Conservation (phyloP, 2,797 vertebrate species). For the Melanitta fusca region DNA sequence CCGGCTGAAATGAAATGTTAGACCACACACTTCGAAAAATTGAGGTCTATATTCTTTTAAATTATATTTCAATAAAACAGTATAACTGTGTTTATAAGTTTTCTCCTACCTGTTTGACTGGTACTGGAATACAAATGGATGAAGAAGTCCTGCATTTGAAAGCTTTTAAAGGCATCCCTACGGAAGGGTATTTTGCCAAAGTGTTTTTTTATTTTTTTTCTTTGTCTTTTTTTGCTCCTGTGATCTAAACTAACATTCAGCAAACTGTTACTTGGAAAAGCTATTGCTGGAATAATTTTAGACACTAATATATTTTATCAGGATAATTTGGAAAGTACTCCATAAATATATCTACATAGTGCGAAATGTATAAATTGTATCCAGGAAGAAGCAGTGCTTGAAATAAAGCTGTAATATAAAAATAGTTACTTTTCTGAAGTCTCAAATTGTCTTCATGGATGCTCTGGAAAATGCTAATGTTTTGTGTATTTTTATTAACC, state of each 20-base stretch:
- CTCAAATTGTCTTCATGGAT: constrained; percentile 54
- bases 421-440: constrained; percentile 46
- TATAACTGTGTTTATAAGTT: constrained; percentile 42
- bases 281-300: constrained; percentile 39
- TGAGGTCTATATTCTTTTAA: constrained; percentile 60
- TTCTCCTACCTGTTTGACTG: constrained; percentile 36
- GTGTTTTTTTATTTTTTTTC: not conserved
- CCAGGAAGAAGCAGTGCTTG: constrained; percentile 64
- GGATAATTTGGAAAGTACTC: constrained; percentile 52
- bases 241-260: not conserved
- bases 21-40: constrained; percentile 69
- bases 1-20: constrained; percentile 35
- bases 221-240: not conserved
- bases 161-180: not conserved
- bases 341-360: constrained; percentile 14
- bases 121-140: not conserved
- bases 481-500: constrained; percentile 69
- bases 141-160: constrained; percentile 2
- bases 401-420: constrained; percentile 76
- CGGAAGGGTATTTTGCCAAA: constrained; percentile 53
- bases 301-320: constrained; percentile 62
- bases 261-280: constrained; percentile 20
- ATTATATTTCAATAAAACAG: constrained; percentile 53
- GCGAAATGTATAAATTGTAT: constrained; percentile 62
- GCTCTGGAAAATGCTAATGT: constrained; percentile 40